These are phyloP conservation scores for Spinus pinus DNA, from an alignment of 2,797 vertebrate species.

Conservation along the genomic window DNA sequence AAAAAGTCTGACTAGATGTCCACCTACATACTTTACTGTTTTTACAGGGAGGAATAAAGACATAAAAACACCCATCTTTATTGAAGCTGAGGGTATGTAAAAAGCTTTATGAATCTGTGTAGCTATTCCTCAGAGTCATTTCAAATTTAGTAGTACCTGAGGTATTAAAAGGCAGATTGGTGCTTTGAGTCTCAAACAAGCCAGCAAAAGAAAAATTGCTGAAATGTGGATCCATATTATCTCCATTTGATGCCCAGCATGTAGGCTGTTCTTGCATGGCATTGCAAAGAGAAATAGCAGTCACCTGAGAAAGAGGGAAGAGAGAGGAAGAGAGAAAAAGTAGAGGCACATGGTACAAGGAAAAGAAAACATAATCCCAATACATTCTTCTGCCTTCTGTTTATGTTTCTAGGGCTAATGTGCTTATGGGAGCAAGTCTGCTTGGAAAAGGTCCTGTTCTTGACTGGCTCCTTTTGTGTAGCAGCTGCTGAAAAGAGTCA, in stretches of 20 bases:
- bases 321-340: not conserved
- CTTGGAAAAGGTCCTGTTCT: not conserved
- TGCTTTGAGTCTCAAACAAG: slow-evolving; percentile 4
- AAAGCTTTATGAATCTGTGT: not conserved
- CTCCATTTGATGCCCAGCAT: not conserved
- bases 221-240: not conserved
- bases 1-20: not conserved
- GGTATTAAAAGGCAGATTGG: slow-evolving; percentile 12
- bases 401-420: not conserved
- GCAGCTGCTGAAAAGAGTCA: not conserved
- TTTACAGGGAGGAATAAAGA: not conserved
- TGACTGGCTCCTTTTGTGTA: not conserved
- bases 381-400: not conserved
- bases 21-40: not conserved
- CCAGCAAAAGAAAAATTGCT: not conserved
- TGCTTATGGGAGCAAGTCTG: not conserved
- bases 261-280: not conserved
- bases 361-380: not conserved
- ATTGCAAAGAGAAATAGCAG: not conserved
- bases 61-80: not conserved
- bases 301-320: not conserved
- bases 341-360: not conserved
- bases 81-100: not conserved
- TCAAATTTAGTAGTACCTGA: slow-evolving; percentile 18
- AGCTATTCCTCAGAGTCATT: slow-evolving; percentile 1